phyloP scores from a whole-genome alignment of 2,113 vertebrate genomes.

The Lichenostomus cassidix region DNA sequence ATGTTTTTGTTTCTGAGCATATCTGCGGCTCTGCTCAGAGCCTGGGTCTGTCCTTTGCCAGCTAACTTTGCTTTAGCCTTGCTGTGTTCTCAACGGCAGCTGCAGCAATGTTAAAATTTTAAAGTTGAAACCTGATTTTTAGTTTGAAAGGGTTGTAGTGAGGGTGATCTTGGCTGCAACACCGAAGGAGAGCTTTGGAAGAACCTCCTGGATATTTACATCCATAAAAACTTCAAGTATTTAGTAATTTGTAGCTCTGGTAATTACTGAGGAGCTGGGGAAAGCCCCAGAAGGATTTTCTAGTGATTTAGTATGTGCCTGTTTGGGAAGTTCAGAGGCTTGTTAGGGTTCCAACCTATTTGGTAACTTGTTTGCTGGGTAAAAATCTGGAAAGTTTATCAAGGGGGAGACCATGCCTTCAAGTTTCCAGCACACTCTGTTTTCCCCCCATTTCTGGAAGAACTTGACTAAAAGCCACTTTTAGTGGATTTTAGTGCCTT shows the following conservation, averaged over 20 bases:
- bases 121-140: background rate
- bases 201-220: background rate
- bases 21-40: background rate
- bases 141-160: background rate
- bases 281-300: background rate
- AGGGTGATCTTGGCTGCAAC: background rate
- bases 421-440: background rate
- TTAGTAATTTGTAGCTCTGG: background rate
- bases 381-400: background rate
- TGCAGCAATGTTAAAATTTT: background rate
- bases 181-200: background rate
- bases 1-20: constrained; percentile 1
- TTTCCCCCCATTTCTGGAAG: background rate
- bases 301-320: background rate
- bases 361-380: background rate
- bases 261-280: background rate
- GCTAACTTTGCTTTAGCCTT: background rate
- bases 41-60: background rate
- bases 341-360: background rate
- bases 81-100: background rate
- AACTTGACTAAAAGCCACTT: background rate
- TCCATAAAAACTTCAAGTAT: background rate
- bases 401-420: background rate
- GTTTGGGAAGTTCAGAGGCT: background rate
- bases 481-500: background rate